Evolutionary conservation across 2,113 vertebrate species (phyloP).

Genomic region (Mormyrus lacerda): DNA sequence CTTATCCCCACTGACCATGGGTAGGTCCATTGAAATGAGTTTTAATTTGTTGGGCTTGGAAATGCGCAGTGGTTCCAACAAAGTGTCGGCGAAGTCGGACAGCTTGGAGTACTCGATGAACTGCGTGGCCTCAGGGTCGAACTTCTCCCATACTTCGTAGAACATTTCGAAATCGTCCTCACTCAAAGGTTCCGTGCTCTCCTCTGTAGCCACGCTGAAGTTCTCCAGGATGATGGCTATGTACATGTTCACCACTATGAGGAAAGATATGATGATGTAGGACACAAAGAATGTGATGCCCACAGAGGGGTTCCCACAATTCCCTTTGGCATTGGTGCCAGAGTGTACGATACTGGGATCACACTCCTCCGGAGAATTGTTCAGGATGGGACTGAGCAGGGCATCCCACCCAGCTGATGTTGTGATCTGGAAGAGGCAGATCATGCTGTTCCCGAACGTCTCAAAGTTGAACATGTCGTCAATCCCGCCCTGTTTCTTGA

Average conservation of each 20-base stretch:
- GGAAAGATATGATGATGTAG: constrained; percentile 98
- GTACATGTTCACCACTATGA: constrained; percentile 99
- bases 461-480: constrained; percentile 99
- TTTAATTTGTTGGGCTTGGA: constrained; percentile 90
- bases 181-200: constrained; percentile 92
- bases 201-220: constrained; percentile 97
- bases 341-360: constrained; percentile 73
- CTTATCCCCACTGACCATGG: constrained; percentile 95
- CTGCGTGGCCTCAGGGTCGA: constrained; percentile 93
- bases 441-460: constrained; percentile 96
- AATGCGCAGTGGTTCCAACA: constrained; percentile 88
- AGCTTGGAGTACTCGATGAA: constrained; percentile 91
- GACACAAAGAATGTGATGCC: constrained; percentile 97
- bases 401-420: constrained; percentile 93
- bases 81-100: constrained; percentile 83
- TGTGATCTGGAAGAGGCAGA: constrained; percentile 96
- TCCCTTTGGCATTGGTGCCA: constrained; percentile 66
- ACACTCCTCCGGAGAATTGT: constrained; percentile 82
- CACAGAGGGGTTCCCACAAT: constrained; percentile 91
- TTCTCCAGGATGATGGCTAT: constrained; percentile 99
- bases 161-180: constrained; percentile 99
- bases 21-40: constrained; percentile 95
- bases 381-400: constrained; percentile 92
- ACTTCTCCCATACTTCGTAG: constrained; percentile 98
- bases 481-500: constrained; percentile 81